Evolutionary conservation across 2,888 invertebrate species (phyloP).

Genomic region (Acronicta psi): DNA sequence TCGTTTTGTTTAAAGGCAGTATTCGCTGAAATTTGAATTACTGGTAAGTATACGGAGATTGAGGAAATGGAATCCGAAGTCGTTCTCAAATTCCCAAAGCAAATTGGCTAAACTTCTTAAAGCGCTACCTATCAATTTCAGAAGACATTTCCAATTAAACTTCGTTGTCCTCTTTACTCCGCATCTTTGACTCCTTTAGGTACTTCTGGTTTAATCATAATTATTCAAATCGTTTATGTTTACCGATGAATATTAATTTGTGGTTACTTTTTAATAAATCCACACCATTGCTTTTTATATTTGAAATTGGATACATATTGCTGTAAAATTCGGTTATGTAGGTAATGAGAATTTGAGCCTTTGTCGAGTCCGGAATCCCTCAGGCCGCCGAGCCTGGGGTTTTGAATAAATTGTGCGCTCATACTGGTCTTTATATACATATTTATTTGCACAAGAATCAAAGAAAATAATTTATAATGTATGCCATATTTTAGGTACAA

Average conservation of each 20-base stretch:
- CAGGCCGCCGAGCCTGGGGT: constrained; percentile 56
- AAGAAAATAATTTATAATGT: constrained; percentile 21
- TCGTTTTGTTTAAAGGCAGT: constrained; percentile 41
- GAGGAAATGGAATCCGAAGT: constrained; percentile 68
- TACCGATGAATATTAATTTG: constrained; percentile 11
- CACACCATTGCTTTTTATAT: constrained; percentile 15
- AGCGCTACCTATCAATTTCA: constrained; percentile 78
- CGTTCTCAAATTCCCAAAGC: constrained; percentile 71
- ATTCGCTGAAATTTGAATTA: constrained; percentile 62
- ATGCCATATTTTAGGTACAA: constrained; percentile 46
- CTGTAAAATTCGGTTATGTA: constrained; percentile 62
- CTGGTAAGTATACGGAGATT: constrained; percentile 58
- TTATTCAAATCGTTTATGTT: constrained; percentile 32
- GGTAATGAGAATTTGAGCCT: constrained; percentile 69
- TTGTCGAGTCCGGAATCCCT: constrained; percentile 65
- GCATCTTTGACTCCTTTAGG: constrained; percentile 46
- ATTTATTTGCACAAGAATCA: constrained; percentile 23
- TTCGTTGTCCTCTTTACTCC: constrained; percentile 68
- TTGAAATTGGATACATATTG: constrained; percentile 62
- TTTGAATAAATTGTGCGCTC: constrained; percentile 70
- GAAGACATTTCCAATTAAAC: constrained; percentile 86
- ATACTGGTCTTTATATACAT: constrained; percentile 22
- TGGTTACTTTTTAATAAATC: constrained; percentile 4
- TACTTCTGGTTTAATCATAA: constrained; percentile 37
- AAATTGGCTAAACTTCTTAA: constrained; percentile 79